A percentile compares a stretch with the other conserved stretches of the same genome.
phyloP scores from a whole-genome alignment of 2,797 vertebrate genomes.

The Neoniphon sammara region DNA sequence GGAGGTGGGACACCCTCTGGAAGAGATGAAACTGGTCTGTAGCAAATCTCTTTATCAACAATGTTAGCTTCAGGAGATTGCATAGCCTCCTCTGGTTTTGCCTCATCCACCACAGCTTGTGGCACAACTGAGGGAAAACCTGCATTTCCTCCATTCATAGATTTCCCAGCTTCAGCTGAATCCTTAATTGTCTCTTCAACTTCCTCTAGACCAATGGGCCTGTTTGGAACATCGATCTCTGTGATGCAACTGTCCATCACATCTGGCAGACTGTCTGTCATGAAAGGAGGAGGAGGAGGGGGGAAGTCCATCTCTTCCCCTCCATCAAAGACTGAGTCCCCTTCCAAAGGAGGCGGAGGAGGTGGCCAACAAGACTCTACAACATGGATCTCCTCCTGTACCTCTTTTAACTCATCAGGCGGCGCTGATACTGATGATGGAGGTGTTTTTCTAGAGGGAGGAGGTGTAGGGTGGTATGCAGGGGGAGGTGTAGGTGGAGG shows the following conservation, averaged over 20 bases:
- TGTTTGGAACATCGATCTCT: conserved; percentile 28
- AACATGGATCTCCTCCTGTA: conserved; percentile 60
- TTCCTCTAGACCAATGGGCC: conserved; percentile 11
- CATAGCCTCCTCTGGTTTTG: neutral
- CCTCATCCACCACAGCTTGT: conserved; percentile 14
- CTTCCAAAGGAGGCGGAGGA: conserved; percentile 89
- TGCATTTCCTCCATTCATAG: conserved; percentile 14
- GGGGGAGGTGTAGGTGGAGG: conserved; percentile 90
- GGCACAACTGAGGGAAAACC: conserved; percentile 19
- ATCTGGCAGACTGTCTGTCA: conserved; percentile 58
- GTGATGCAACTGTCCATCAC: conserved; percentile 40
- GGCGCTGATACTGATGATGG: conserved; percentile 60
- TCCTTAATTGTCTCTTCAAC: conserved; percentile 17
- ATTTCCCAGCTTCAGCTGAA: conserved; percentile 11
- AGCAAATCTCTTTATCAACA: conserved; percentile 24
- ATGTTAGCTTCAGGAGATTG: conserved; percentile 31
- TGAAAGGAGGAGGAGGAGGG: conserved; percentile 80
- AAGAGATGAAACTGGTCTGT: conserved; percentile 14
- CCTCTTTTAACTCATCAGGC: conserved; percentile 57
- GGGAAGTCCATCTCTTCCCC: conserved; percentile 89
- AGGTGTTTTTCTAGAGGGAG: conserved; percentile 82
- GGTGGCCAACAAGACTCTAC: conserved; percentile 89
- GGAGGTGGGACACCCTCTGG: conserved; percentile 37
- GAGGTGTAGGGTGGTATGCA: conserved; percentile 89
- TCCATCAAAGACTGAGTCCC: conserved; percentile 87